These are phyloP conservation scores for Entomobrya proxima DNA, from an alignment of 2,888 invertebrate genomes.

Conservation along the genomic window DNA sequence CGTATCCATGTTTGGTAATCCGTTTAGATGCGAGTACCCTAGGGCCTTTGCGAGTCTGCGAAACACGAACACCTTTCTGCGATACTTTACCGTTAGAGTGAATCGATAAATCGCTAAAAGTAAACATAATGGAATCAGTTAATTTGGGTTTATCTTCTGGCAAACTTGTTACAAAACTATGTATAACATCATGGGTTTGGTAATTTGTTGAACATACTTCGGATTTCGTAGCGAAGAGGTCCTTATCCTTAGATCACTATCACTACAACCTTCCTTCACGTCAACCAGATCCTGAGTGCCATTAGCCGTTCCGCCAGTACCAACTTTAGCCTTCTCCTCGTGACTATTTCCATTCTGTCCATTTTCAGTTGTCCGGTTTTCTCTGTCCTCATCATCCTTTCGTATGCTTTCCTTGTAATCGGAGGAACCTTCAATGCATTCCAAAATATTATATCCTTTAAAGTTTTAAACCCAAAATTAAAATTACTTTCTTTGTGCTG, in stretches of 20 bases:
- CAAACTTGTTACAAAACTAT: slow-evolving; percentile 12
- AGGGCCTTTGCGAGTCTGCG: slow-evolving; percentile 63
- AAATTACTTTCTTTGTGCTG: too few species aligned
- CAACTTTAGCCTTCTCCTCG: not conserved
- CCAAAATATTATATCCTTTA: not conserved
- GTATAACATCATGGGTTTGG: not conserved
- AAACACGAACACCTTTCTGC: slow-evolving; percentile 62
- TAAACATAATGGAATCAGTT: not conserved
- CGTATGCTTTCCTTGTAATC: not conserved
- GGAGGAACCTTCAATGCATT: not conserved
- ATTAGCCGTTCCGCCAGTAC: not conserved
- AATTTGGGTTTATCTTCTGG: not conserved
- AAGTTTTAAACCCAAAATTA: not conserved
- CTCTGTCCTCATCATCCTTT: not conserved
- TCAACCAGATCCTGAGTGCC: not conserved
- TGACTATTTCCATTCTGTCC: not conserved
- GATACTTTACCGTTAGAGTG: slow-evolving; percentile 50
- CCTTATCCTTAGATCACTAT: slow-evolving; percentile 54
- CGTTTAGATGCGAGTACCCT: slow-evolving; percentile 61
- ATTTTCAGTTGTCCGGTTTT: not conserved
- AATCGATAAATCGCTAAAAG: slow-evolving; percentile 35
- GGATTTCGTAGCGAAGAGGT: slow-evolving; percentile 53
- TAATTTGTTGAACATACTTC: slow-evolving; percentile 27
- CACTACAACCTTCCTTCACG: slow-evolving; percentile 25
- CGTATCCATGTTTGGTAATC: not conserved